Percentiles rank a stretch among this genome's conserved stretches.
These are phyloP conservation scores for Limenitis camilla DNA, from an alignment of 2,888 invertebrate genomes.

Conservation along the genomic window DNA sequence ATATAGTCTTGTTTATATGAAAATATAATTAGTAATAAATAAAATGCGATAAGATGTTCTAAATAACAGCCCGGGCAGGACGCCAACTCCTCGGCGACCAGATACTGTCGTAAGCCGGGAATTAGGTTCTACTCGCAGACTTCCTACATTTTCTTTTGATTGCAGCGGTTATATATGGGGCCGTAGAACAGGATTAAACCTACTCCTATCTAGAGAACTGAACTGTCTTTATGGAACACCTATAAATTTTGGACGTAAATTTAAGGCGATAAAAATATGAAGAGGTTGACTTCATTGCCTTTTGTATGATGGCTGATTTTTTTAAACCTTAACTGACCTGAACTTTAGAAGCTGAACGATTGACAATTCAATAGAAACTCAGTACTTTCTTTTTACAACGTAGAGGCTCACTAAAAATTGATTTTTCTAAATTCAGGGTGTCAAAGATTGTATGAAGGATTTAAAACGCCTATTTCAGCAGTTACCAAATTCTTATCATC, in stretches of 20 bases:
- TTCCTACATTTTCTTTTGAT: slow-evolving; percentile 31
- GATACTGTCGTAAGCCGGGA: slow-evolving; percentile 25
- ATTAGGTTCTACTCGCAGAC: slow-evolving; percentile 27
- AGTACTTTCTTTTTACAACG: no score
- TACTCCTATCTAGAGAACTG: slow-evolving; percentile 4
- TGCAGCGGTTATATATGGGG: slow-evolving; percentile 23
- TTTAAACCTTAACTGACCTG: no score
- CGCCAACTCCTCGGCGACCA: slow-evolving; percentile 25
- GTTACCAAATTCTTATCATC: no score
- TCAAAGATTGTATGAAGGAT: no score
- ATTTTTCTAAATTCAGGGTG: no score
- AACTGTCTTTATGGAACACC: not conserved
- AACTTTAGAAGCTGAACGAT: no score
- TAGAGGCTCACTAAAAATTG: no score
- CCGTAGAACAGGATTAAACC: slow-evolving; percentile 8
- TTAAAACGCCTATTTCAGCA: no score
- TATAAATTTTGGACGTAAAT: not conserved
- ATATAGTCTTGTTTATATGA: not conserved
- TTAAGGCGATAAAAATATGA: no score
- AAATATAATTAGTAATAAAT: slow-evolving; percentile 23
- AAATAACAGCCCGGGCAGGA: slow-evolving; percentile 25
- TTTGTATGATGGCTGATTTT: no score
- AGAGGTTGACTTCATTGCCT: no score
- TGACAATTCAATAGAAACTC: no score
- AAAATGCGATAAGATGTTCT: slow-evolving; percentile 16